A percentile compares a stretch with the other conserved stretches of the same genome.
Evolutionary conservation across 2,888 invertebrate genomes (phyloP).

Genomic region (Lithosia quadra): DNA sequence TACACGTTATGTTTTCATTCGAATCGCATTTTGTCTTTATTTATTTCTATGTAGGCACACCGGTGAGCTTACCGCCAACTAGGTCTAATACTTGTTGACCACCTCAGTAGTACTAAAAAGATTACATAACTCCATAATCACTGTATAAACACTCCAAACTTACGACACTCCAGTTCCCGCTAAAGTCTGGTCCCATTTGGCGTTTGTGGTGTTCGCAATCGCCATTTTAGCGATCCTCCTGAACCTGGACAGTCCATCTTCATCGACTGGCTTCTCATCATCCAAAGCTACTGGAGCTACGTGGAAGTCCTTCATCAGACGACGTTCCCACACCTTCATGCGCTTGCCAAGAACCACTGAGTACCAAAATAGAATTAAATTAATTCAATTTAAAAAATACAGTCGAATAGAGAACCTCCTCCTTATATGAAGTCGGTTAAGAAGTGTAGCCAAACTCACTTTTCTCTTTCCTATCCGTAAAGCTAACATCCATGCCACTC

Average conservation of each 20-base stretch:
- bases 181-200: conserved; percentile 92
- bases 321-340: conserved; percentile 95
- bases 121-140: neutral
- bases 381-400: no score
- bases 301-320: conserved; percentile 95
- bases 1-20: no score
- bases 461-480: conserved; percentile 91
- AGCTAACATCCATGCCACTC: conserved; percentile 95
- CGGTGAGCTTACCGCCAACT: no score
- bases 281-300: conserved; percentile 91
- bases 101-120: no score
- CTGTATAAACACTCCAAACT: conserved; percentile 57
- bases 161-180: conserved; percentile 87
- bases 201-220: conserved; percentile 89
- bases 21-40: no score
- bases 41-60: no score
- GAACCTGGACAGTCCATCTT: conserved; percentile 89
- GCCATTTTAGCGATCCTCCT: conserved; percentile 92
- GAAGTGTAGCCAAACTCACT: no score
- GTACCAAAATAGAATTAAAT: neutral
- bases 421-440: no score
- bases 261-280: conserved; percentile 83
- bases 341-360: conserved; percentile 90
- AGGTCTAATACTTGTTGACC: no score
- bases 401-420: no score